These are phyloP conservation scores for Noctilio leporinus DNA, from an alignment of 2,113 vertebrate genomes.

Conservation along the genomic window DNA sequence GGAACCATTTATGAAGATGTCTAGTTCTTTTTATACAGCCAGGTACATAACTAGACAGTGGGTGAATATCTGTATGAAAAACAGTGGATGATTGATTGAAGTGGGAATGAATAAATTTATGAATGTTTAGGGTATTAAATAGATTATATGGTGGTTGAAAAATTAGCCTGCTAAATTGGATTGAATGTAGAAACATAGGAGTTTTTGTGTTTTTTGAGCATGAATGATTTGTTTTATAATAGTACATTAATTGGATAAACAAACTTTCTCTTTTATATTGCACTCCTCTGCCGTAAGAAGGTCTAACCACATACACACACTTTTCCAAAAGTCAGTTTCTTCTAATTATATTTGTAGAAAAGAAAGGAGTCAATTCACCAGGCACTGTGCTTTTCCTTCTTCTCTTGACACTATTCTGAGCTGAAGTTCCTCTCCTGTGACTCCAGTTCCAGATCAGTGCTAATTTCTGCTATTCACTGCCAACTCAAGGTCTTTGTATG, in stretches of 20 bases:
- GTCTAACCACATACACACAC: rapidly evolving
- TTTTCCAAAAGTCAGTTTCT: background rate
- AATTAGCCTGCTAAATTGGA: background rate
- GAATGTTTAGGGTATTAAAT: background rate
- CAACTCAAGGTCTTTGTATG: background rate
- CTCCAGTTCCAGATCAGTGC: background rate
- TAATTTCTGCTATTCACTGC: background rate
- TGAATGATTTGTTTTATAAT: background rate
- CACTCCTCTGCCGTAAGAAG: background rate
- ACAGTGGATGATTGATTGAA: background rate
- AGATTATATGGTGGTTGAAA: background rate
- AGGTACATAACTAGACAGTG: background rate
- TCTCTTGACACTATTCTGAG: background rate
- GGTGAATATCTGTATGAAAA: background rate
- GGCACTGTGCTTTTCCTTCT: background rate
- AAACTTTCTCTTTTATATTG: background rate
- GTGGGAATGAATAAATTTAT: background rate
- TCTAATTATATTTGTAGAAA: background rate
- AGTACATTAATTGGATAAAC: background rate
- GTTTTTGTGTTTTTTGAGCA: background rate
- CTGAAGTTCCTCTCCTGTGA: background rate
- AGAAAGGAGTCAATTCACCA: background rate
- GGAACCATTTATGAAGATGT: background rate
- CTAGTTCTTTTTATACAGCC: background rate
- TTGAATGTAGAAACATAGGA: background rate